phyloP scores from a whole-genome alignment of 1,140 invertebrate genomes.

The Calephelis virginiensis region DNA sequence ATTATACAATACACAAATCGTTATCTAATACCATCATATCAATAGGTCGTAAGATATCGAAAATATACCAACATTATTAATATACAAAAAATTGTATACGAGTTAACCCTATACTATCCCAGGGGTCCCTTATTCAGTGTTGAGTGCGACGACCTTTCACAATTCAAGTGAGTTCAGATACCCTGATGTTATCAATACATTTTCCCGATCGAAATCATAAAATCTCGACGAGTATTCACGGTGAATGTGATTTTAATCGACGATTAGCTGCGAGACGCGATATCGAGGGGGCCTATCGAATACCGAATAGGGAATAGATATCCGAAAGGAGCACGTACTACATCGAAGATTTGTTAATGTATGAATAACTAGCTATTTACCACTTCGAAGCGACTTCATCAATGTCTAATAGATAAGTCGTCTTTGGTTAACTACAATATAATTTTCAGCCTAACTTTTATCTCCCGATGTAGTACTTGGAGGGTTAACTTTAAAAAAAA shows the following conservation, averaged over 20 bases:
- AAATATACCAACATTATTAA: not conserved
- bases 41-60: too few relatives aligned
- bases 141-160: not conserved
- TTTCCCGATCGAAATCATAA: not conserved
- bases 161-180: slow-evolving; percentile 6
- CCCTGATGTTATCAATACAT: slow-evolving; percentile 3
- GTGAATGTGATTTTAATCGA: slow-evolving; percentile 16
- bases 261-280: slow-evolving; percentile 5
- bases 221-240: not conserved
- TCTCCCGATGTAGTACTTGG: too few relatives aligned
- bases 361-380: too few relatives aligned
- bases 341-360: not conserved
- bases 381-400: too few relatives aligned
- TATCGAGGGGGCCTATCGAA: not conserved
- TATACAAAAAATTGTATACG: not conserved
- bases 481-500: too few relatives aligned
- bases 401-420: too few relatives aligned
- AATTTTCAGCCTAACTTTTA: too few relatives aligned
- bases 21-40: too few relatives aligned
- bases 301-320: slow-evolving; percentile 1
- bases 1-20: too few relatives aligned
- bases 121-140: not conserved
- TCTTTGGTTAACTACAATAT: too few relatives aligned
- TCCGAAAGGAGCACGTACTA: not conserved
- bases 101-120: not conserved